Evolutionary conservation across 2,888 invertebrate genomes (phyloP).

Genomic region (Cyclophora albipunctata): DNA sequence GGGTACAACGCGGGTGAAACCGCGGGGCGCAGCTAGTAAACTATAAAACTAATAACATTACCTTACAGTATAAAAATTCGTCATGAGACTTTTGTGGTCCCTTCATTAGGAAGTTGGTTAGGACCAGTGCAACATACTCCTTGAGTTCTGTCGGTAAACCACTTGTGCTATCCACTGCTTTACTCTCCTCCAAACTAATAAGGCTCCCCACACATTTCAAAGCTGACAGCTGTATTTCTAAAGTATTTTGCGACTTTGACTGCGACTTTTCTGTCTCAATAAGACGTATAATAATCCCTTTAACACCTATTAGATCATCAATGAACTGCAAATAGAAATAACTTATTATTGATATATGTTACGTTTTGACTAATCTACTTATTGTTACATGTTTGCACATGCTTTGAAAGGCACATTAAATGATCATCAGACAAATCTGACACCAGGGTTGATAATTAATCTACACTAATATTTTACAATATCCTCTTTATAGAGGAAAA

Average conservation of each 20-base stretch:
- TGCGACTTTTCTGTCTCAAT: slow-evolving; percentile 34
- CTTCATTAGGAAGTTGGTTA: slow-evolving; percentile 53
- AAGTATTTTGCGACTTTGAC: slow-evolving; percentile 31
- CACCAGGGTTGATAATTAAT: too few species aligned
- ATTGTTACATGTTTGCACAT: too few species aligned
- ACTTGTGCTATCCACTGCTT: slow-evolving; percentile 14
- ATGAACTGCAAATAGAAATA: slow-evolving; percentile 39
- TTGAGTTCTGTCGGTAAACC: slow-evolving; percentile 35
- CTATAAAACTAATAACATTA: slow-evolving; percentile 14
- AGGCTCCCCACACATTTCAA: slow-evolving; percentile 51
- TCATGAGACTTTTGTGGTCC: slow-evolving; percentile 46
- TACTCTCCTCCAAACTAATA: slow-evolving; percentile 38
- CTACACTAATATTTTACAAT: too few species aligned
- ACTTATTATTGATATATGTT: background rate
- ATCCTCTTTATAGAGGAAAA: too few species aligned
- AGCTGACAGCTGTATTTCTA: slow-evolving; percentile 47
- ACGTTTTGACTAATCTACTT: too few species aligned
- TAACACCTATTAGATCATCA: slow-evolving; percentile 47
- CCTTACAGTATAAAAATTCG: slow-evolving; percentile 69
- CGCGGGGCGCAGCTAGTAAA: too few species aligned
- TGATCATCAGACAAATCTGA: too few species aligned
- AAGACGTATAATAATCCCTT: slow-evolving; percentile 48
- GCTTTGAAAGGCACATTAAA: too few species aligned
- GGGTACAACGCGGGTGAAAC: too few species aligned
- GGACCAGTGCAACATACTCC: slow-evolving; percentile 47